Conservation (phyloP, 1,140 invertebrate genomes). For the Sinonovacula constricta region DNA sequence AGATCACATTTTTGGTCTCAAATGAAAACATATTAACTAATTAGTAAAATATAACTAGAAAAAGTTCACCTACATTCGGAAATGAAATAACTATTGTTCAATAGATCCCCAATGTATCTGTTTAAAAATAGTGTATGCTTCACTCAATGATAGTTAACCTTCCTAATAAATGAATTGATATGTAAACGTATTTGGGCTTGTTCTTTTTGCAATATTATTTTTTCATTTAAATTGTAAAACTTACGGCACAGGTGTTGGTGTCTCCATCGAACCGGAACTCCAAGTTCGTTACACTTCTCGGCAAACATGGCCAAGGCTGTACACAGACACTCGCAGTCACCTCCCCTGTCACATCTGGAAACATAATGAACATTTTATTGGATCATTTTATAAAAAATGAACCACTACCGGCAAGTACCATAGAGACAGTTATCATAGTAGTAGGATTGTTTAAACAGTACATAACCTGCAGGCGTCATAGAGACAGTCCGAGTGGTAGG, state of each 20-base stretch:
- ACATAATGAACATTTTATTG: no score
- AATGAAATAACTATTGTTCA: background rate
- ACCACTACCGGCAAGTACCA: no score
- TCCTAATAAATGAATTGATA: background rate
- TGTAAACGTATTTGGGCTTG: background rate
- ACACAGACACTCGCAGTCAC: conserved; percentile 93
- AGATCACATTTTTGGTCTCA: no score
- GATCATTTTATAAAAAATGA: no score
- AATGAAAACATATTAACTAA: no score
- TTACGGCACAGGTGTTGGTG: conserved; percentile 89
- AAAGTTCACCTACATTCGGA: background rate
- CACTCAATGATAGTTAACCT: background rate
- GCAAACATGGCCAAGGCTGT: conserved; percentile 92
- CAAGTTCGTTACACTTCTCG: conserved; percentile 85
- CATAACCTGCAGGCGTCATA: no score
- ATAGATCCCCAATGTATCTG: no score
- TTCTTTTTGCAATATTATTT: background rate
- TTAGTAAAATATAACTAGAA: background rate
- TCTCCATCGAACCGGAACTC: conserved; percentile 86
- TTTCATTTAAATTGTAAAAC: conserved; percentile 59
- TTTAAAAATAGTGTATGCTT: background rate
- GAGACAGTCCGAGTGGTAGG: no score
- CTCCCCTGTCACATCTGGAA: conserved; percentile 92
- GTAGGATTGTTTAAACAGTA: no score
- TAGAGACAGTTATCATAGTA: no score